Conservation (phyloP, 1,140 invertebrate species). For the Mamestra configurata region DNA sequence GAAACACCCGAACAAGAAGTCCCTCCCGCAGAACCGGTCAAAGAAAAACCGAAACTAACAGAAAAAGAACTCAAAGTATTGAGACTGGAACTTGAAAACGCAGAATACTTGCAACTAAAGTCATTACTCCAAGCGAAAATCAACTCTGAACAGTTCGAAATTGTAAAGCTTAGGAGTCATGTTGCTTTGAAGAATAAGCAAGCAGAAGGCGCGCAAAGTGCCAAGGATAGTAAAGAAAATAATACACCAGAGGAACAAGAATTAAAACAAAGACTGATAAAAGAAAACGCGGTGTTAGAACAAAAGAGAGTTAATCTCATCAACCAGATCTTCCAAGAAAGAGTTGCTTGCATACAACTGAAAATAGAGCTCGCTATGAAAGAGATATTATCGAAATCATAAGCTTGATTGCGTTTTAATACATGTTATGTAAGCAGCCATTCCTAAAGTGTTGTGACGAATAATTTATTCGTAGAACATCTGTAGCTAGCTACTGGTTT, state of each 20-base stretch:
- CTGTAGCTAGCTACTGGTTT: not conserved
- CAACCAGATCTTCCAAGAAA: constrained; percentile 90
- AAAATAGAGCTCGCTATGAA: constrained; percentile 90
- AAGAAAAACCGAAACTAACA: constrained; percentile 85
- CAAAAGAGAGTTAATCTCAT: constrained; percentile 90
- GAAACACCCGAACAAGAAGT: constrained; percentile 60
- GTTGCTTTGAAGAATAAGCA: constrained; percentile 87
- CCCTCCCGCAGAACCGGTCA: constrained; percentile 57
- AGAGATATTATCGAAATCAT: constrained; percentile 85
- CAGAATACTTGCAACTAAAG: constrained; percentile 91
- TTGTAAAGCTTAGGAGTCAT: constrained; percentile 89
- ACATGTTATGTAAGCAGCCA: not conserved
- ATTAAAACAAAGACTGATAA: constrained; percentile 87
- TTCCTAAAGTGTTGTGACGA: not conserved
- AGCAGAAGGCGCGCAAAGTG: constrained; percentile 76
- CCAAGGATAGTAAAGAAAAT: constrained; percentile 88
- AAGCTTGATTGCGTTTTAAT: constrained; percentile 41
- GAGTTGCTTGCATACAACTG: constrained; percentile 90
- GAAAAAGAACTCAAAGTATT: constrained; percentile 89
- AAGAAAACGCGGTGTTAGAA: constrained; percentile 91
- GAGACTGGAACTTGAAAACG: constrained; percentile 90
- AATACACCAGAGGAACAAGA: constrained; percentile 82
- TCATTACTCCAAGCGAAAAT: constrained; percentile 90
- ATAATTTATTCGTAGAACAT: not conserved
- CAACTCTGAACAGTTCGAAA: constrained; percentile 90